A percentile compares a stretch with the other conserved stretches of the same genome.
Evolutionary conservation across 2,888 invertebrate species (phyloP).

Genomic region (Monopis laevigella): DNA sequence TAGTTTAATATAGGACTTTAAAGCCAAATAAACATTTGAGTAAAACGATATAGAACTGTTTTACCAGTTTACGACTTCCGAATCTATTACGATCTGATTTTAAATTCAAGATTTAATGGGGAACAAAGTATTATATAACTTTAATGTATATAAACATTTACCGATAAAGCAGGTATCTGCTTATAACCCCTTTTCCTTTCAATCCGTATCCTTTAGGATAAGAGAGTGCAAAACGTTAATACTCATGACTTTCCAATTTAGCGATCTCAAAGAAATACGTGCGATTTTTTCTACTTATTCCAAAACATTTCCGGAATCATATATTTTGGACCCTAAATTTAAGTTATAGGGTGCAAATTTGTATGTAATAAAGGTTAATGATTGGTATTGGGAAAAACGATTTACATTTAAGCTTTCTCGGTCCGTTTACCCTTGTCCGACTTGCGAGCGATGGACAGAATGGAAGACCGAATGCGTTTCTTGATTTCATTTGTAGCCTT

Average conservation of each 20-base stretch:
- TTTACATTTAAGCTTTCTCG: constrained; percentile 8
- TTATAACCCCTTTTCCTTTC: background rate
- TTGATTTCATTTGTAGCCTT: too few species aligned
- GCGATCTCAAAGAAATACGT: constrained; percentile 1
- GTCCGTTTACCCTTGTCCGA: constrained; percentile 2
- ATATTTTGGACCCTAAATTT: background rate
- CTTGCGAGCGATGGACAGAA: background rate
- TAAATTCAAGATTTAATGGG: too few species aligned
- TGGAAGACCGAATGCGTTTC: too few species aligned
- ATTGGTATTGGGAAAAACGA: constrained; percentile 1
- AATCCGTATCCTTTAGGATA: background rate
- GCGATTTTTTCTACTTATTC: constrained; percentile 6
- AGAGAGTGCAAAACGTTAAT: constrained; percentile 4
- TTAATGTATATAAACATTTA: too few species aligned
- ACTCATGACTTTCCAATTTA: constrained; percentile 7
- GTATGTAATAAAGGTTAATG: constrained; percentile 2
- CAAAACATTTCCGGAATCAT: background rate
- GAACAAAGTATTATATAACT: too few species aligned
- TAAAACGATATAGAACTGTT: too few species aligned
- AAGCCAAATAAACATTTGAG: too few species aligned
- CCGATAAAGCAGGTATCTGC: too few species aligned
- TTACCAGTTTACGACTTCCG: too few species aligned
- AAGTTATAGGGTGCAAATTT: too few species aligned
- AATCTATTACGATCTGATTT: too few species aligned
- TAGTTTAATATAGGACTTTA: too few species aligned